Evolutionary conservation across 1,140 invertebrate species (phyloP), one percentile per base, ranked within the genome.

Genomic region (Spodoptera litura): DNA sequence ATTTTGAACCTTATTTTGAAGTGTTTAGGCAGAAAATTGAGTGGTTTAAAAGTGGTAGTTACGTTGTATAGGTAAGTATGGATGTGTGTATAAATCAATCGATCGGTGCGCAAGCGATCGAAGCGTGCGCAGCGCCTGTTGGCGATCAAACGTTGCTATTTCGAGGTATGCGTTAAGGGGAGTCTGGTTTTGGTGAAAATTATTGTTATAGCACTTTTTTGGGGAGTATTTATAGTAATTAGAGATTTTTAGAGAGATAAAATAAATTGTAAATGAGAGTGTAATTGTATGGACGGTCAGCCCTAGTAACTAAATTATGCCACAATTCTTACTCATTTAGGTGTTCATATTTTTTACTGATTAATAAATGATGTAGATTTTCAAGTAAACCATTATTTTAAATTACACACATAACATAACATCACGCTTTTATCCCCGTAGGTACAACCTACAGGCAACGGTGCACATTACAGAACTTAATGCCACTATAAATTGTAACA

Each of bases 61-160:
- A 66, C 9, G 74, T 66, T 25, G 53, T 52, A 3, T 12, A 5
- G n/a, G 62, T 77, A 78, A 72, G 51, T 59, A 81, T 75, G 80
- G 82, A 83, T 85, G 85, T 87, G 85, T 83, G 83, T 88, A 85
- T 93, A 93, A 93, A 93, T 93, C 91, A 93, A 92, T 93, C 90
- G 90, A 92, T 93, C 86, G 90, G 87, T 87, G 83, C 80, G 81
- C 62, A 81, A 79, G 72, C 84, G 86, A 90, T 91, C 85, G 87
- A 77, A 85, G 87, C 86, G 84, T 85, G 87, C 89, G 84, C 83
- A 83, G 81, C 87, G 89, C 88, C 91, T 93, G 90, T 61, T 88
- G 85, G 85, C 84, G 88, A 92, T 93, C 91, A 93, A 91, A 90
- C 84, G 81, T 12, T 78, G 82, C 83, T 93, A 93, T 93, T 92